phyloP scores from a whole-genome alignment of 1,140 invertebrate species.

The Uloborus diversus region DNA sequence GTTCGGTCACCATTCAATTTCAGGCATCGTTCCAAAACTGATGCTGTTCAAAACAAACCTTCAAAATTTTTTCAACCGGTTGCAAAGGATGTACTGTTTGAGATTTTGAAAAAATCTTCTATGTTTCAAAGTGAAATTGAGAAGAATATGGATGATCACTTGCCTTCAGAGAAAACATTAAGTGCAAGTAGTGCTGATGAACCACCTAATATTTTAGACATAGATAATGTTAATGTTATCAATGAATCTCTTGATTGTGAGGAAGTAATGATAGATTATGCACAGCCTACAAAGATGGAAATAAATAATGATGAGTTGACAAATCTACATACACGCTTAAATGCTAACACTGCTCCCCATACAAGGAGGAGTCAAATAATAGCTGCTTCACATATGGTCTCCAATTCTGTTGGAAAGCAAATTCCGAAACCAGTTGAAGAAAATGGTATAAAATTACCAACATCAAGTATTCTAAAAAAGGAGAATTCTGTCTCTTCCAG shows the following conservation, averaged over 20 bases:
- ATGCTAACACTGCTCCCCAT: conserved; percentile 13
- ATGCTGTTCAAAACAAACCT: not conserved
- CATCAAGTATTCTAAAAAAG: conserved; percentile 25
- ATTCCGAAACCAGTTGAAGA: too few relatives aligned
- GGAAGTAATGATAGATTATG: too few relatives aligned
- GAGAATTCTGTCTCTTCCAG: not conserved
- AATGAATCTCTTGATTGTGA: too few relatives aligned
- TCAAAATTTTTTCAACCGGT: too few relatives aligned
- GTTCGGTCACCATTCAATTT: conserved; percentile 16
- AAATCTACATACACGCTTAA: conserved; percentile 27
- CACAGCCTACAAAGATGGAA: too few relatives aligned
- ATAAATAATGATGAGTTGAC: conserved; percentile 17
- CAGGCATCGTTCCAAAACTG: not conserved
- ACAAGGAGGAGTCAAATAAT: conserved; percentile 35
- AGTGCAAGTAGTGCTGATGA: not conserved
- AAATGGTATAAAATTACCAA: not conserved
- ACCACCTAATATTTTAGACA: not conserved
- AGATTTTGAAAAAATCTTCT: too few relatives aligned
- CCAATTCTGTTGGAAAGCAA: too few relatives aligned
- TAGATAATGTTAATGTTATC: too few relatives aligned
- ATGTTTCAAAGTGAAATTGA: too few relatives aligned
- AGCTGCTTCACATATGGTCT: conserved; percentile 24
- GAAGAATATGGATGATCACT: too few relatives aligned
- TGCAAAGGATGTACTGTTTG: too few relatives aligned
- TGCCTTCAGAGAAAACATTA: too few relatives aligned